Conservation (phyloP, 2,797 vertebrate species). For the Cirrhinus molitorella region DNA sequence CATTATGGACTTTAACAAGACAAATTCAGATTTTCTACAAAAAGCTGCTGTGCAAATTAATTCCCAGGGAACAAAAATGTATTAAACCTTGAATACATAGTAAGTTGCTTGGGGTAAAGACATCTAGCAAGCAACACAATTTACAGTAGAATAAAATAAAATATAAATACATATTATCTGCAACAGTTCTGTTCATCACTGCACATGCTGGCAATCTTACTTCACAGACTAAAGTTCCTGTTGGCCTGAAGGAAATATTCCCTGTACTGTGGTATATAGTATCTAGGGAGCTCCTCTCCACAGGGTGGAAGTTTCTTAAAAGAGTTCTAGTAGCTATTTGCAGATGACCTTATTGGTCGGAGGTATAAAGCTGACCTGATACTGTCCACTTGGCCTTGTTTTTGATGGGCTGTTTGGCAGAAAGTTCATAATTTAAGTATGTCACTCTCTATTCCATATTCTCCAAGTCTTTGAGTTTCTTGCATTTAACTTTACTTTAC, state of each 20-base stretch:
- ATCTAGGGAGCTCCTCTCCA: conserved; percentile 39
- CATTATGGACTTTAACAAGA: neutral
- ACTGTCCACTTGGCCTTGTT: conserved; percentile 45
- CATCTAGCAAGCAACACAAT: neutral
- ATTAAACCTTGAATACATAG: neutral
- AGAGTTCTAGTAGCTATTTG: conserved; percentile 37
- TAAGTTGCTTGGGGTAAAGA: neutral
- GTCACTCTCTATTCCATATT: conserved; percentile 12
- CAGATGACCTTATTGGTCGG: conserved; percentile 42
- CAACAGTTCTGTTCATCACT: neutral
- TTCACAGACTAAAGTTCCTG: neutral
- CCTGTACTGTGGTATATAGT: neutral
- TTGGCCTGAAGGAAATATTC: conserved; percentile 12
- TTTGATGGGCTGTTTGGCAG: conserved; percentile 40
- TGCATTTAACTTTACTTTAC: neutral
- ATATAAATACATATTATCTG: neutral
- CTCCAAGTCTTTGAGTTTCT: neutral
- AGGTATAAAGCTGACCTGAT: conserved; percentile 46
- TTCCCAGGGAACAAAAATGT: neutral
- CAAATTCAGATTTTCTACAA: conserved; percentile 5
- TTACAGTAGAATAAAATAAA: neutral
- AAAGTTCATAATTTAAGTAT: conserved; percentile 34
- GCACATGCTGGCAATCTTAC: neutral
- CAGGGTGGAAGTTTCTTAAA: conserved; percentile 16
- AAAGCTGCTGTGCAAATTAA: neutral